phyloP scores from a whole-genome alignment of 2,113 vertebrate genomes.

The Edolisoma coerulescens region DNA sequence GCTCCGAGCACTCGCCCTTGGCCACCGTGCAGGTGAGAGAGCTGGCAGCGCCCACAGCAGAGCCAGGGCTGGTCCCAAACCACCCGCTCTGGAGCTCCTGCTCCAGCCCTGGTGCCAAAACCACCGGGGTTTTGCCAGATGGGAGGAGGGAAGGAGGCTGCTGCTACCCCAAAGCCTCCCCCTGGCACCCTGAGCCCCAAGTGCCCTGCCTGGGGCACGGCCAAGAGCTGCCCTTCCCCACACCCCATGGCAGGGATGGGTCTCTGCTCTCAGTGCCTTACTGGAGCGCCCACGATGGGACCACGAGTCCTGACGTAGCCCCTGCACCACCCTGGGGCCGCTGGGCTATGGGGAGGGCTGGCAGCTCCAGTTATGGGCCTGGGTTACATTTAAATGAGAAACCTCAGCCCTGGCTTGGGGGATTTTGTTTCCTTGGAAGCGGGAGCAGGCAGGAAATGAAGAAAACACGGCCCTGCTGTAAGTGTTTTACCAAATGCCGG shows the following conservation, averaged over 20 bases:
- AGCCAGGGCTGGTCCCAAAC: not conserved
- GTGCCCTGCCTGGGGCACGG: not conserved
- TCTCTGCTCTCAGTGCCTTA: not conserved
- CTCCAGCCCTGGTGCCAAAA: not conserved
- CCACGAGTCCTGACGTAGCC: fast-evolving
- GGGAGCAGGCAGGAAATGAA: conserved; percentile 47
- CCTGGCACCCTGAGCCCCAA: not conserved
- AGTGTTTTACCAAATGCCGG: conserved; percentile 43
- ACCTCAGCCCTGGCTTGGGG: conserved; percentile 39
- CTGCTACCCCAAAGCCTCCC: not conserved
- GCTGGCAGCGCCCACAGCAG: not conserved
- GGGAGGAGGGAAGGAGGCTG: not conserved
- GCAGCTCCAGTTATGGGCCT: not conserved
- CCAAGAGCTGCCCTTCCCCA: fast-evolving
- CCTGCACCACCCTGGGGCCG: not conserved
- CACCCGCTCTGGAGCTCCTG: not conserved
- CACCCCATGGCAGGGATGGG: not conserved
- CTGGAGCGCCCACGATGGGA: fast-evolving
- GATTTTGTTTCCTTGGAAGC: conserved; percentile 53
- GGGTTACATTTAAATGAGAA: conserved; percentile 13
- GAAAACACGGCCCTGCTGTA: not conserved
- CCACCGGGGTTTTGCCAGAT: not conserved
- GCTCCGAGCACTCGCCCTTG: not conserved
- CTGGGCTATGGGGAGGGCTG: fast-evolving
- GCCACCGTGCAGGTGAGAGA: not conserved